Base-by-base conservation (phyloP, 2,797 vertebrate genomes). In the Fratercula arctica region DNA sequence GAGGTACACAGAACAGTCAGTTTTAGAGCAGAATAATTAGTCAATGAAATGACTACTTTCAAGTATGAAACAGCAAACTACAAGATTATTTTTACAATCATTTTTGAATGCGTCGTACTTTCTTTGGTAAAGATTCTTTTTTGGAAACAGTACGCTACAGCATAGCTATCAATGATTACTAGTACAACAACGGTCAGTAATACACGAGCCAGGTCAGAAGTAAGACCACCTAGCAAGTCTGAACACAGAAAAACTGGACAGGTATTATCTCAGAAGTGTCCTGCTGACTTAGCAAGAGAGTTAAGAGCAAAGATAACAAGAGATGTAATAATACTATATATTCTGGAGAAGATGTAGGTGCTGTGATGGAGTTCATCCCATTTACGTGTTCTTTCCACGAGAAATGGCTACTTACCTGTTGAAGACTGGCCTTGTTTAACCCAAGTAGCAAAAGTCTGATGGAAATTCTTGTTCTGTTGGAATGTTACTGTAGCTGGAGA, bases 391-490 rank as follows among this genome's bases (percentile, higher is more conserved):
- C 35, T 37, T 61, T 64, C 66, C 60, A 28, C 7, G 51, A 63
- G 3, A 67, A 86, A 57, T 1, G 7, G 41, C 8, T 37, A 26
- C 97, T 98, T 98, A 99, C 99, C 99, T 98, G 99, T 98, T 85
- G 98, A 98, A 85, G 97, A 98, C 60, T 99, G 99, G 97, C 99
- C 99, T 98, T 99, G 99, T 90, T 99, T 99, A 97, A 99, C 99
- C 99, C 99, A 99, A 15, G 99, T 99, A 68, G 99, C 99, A 81
- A 99, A 99, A 9, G 99, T 99, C 60, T 99, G 99, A 92, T 99
- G 99, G 97, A 99, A 99, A 97, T 99, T 99, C 97, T 99, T 99
- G 97, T 98, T 99, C 97, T 99, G 99, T 90, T 99, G 99, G 99
- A 99, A 99, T 98, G 99, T 99, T 89, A 99, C 99, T 78, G 98